Percentiles rank a stretch among this genome's conserved stretches.
phyloP scores from a whole-genome alignment of 2,797 vertebrate genomes.

The Myripristis jacobus region DNA sequence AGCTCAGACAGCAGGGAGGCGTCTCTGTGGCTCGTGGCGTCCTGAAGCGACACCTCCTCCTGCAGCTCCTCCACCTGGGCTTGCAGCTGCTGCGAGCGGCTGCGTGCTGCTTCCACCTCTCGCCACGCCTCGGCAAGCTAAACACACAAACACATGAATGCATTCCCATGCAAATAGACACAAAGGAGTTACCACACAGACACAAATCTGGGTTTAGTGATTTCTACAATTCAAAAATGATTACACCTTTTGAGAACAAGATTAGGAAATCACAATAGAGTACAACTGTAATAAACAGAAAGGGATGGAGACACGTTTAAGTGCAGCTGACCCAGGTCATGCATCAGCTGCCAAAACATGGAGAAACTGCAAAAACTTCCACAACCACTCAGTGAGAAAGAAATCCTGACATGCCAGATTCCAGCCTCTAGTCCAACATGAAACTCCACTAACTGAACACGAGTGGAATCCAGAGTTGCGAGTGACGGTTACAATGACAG shows the following conservation, averaged over 20 bases:
- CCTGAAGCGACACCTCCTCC: slow-evolving; percentile 80
- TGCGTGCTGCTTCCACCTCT: slow-evolving; percentile 73
- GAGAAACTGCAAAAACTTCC: not conserved
- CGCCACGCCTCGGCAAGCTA: slow-evolving; percentile 78
- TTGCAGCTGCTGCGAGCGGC: slow-evolving; percentile 78
- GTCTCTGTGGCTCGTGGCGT: slow-evolving; percentile 64
- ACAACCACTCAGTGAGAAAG: not conserved
- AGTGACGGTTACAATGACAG: slow-evolving; percentile 57
- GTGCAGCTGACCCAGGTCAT: not conserved
- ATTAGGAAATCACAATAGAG: slow-evolving; percentile 1
- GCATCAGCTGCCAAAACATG: not conserved
- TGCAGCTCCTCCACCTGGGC: slow-evolving; percentile 81
- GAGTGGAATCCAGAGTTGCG: slow-evolving; percentile 71
- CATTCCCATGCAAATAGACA: no score
- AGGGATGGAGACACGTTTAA: not conserved
- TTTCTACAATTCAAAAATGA: not conserved
- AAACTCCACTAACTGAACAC: slow-evolving; percentile 49
- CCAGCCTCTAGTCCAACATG: slow-evolving; percentile 54
- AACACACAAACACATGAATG: slow-evolving; percentile 20
- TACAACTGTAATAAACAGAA: not conserved
- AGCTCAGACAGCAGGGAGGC: slow-evolving; percentile 83
- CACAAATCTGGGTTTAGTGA: not conserved
- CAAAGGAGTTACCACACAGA: slow-evolving; percentile 2
- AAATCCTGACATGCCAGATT: slow-evolving; percentile 78
- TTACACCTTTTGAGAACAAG: not conserved